A percentile compares a stretch with the other conserved stretches of the same genome.
Evolutionary conservation across 2,888 invertebrate species (phyloP).

Genomic region (Camptogramma bilineatum): DNA sequence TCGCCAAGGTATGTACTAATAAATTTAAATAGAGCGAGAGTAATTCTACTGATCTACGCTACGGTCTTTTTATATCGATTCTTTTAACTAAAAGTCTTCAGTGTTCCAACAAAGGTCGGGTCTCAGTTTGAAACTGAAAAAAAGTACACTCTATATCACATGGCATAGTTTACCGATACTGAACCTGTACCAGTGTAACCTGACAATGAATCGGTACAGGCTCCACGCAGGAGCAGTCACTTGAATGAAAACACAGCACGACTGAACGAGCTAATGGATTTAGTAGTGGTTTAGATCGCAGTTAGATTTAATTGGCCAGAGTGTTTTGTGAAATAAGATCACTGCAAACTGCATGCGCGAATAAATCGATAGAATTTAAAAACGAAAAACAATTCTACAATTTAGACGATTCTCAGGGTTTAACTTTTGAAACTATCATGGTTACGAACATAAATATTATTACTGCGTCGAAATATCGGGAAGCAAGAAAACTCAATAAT

Average conservation of each 20-base stretch:
- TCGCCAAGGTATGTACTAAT: too few relatives aligned
- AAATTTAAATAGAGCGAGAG: too few relatives aligned
- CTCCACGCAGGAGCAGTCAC: conserved; percentile 29
- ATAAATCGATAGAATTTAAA: background rate
- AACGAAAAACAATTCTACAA: background rate
- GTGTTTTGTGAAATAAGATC: conserved; percentile 26
- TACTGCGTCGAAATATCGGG: too few relatives aligned
- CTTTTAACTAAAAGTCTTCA: background rate
- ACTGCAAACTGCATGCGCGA: background rate
- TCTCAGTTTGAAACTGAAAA: background rate
- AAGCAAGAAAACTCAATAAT: too few relatives aligned
- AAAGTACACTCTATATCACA: conserved; percentile 1
- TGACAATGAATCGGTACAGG: conserved; percentile 14
- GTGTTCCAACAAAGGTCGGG: background rate
- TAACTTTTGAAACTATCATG: too few relatives aligned
- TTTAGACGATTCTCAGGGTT: too few relatives aligned
- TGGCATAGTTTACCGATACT: background rate
- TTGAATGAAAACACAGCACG: conserved; percentile 31
- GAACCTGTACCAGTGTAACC: conserved; percentile 11
- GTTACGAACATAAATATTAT: too few relatives aligned
- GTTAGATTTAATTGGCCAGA: conserved; percentile 25
- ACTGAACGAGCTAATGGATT: conserved; percentile 17
- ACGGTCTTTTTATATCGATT: background rate
- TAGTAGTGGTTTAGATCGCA: conserved; percentile 20
- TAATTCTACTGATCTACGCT: background rate